phyloP scores from a whole-genome alignment of 2,888 invertebrate genomes.

The Caenorhabditis doughertyi region DNA sequence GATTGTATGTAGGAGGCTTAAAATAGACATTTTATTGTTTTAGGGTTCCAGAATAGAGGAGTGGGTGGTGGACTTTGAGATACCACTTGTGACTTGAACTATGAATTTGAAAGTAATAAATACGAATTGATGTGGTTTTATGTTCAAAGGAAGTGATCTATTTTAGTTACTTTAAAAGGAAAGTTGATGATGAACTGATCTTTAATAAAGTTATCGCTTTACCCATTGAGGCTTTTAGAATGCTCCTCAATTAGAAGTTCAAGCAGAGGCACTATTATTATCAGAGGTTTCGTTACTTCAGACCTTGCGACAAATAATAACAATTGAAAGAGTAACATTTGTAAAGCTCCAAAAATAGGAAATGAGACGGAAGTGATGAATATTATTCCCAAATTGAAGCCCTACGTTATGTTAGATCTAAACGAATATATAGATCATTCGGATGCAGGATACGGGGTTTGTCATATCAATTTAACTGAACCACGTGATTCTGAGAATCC shows the following conservation, averaged over 20 bases:
- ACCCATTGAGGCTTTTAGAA: too few relatives aligned
- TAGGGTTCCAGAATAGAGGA: not conserved
- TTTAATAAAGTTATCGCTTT: too few relatives aligned
- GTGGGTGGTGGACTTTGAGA: constrained; percentile 29
- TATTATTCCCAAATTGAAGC: not conserved
- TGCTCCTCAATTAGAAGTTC: too few relatives aligned
- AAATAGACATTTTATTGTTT: constrained; percentile 18
- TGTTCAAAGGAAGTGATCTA: not conserved
- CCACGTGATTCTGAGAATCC: too few relatives aligned
- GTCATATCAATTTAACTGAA: too few relatives aligned
- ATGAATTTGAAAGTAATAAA: not conserved
- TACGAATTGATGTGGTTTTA: not conserved
- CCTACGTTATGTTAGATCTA: not conserved
- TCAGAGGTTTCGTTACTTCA: too few relatives aligned
- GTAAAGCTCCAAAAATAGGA: not conserved
- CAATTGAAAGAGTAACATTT: not conserved
- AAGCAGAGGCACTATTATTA: too few relatives aligned
- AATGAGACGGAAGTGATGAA: constrained; percentile 3
- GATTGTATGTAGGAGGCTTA: constrained; percentile 2
- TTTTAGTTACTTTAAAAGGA: not conserved
- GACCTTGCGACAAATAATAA: too few relatives aligned
- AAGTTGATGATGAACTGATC: too few relatives aligned
- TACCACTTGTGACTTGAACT: not conserved
- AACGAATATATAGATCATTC: not conserved
- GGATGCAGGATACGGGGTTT: too few relatives aligned